Percentiles rank a stretch among this genome's conserved stretches.
phyloP scores from a whole-genome alignment of 2,113 vertebrate species.

The Atractosteus spatula region DNA sequence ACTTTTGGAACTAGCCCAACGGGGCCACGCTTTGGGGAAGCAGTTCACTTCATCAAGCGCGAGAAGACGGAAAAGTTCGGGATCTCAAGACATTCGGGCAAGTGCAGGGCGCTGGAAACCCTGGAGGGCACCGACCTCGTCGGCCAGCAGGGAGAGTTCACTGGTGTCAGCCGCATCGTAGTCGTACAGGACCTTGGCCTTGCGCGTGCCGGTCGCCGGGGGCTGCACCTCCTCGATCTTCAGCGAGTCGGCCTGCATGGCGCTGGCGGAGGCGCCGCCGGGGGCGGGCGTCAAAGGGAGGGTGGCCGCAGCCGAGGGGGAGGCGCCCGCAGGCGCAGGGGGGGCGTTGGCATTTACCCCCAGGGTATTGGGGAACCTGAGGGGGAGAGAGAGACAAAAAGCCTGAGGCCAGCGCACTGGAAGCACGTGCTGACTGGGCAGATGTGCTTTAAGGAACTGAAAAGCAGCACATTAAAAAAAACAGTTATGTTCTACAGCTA shows the following conservation, averaged over 20 bases:
- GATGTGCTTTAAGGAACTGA: too few species aligned
- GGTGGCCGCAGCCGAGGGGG: constrained; percentile 53
- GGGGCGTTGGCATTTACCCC: constrained; percentile 66
- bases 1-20: too few species aligned
- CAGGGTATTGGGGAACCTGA: constrained; percentile 84
- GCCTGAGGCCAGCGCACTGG: too few species aligned
- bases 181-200: constrained; percentile 91
- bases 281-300: constrained; percentile 59
- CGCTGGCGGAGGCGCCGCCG: constrained; percentile 42
- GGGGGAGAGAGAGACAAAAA: background rate
- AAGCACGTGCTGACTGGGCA: too few species aligned
- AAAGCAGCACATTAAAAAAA: too few species aligned
- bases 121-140: constrained; percentile 74
- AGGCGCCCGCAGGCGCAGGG: constrained; percentile 37
- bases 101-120: background rate
- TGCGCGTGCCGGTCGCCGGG: constrained; percentile 84
- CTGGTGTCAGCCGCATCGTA: constrained; percentile 90
- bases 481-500: too few species aligned
- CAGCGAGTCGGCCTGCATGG: constrained; percentile 66
- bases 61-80: too few species aligned
- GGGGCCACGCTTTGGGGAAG: too few species aligned
- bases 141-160: constrained; percentile 86
- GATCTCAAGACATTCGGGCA: too few species aligned
- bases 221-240: constrained; percentile 84
- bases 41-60: too few species aligned